A percentile compares a stretch with the other conserved stretches of the same genome.
Evolutionary conservation across 1,140 invertebrate species (phyloP).

Genomic region (Venustaconcha ellipsiformis): DNA sequence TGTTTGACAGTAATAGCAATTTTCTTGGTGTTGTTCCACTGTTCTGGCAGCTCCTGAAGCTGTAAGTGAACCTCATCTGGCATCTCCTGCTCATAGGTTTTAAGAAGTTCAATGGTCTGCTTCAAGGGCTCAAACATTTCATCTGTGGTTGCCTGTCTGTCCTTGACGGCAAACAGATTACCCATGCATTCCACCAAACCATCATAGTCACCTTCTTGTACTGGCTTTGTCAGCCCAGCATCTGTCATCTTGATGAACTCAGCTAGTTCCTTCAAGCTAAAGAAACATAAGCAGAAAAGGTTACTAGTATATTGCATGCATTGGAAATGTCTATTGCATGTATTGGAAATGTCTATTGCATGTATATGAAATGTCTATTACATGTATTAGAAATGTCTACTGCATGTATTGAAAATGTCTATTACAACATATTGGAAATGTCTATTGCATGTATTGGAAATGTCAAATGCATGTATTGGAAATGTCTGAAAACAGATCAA

Average conservation of each 20-base stretch:
- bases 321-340: too few species aligned
- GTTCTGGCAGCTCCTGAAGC: conserved; percentile 89
- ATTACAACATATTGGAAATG: too few species aligned
- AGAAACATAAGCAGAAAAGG: too few species aligned
- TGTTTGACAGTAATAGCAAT: conserved; percentile 91
- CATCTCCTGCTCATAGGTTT: conserved; percentile 72
- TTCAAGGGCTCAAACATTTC: conserved; percentile 95
- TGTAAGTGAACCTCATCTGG: conserved; percentile 71
- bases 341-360: too few species aligned
- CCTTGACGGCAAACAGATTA: conserved; percentile 71
- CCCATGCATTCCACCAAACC: conserved; percentile 71
- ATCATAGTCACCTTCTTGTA: conserved; percentile 71
- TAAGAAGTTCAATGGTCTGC: conserved; percentile 74
- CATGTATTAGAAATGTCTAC: too few species aligned
- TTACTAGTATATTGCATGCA: too few species aligned
- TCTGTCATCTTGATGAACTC: conserved; percentile 76
- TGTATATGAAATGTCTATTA: too few species aligned
- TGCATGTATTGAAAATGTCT: too few species aligned
- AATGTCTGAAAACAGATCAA: too few species aligned
- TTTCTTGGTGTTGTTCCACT: conserved; percentile 96
- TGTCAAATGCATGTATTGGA: too few species aligned
- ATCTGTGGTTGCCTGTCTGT: conserved; percentile 70
- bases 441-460: too few species aligned
- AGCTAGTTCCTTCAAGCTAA: too few species aligned
- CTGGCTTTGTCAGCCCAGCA: conserved; percentile 75